Base-by-base conservation (phyloP, 2,113 vertebrate genomes). In the Channa argus region DNA sequence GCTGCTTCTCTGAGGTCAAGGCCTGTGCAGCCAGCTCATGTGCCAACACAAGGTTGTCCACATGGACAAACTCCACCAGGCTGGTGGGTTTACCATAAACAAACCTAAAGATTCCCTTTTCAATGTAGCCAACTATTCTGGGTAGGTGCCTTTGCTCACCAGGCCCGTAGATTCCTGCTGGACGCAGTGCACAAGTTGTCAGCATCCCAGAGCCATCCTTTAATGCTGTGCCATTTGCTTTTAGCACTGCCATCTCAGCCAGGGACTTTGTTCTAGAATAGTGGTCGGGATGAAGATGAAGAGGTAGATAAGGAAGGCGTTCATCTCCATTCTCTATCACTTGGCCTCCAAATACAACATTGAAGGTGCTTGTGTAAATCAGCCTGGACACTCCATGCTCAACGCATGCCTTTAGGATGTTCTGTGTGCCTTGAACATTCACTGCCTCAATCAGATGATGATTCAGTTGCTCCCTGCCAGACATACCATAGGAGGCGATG, bases 81-180 rank as follows among this genome's bases (percentile, higher is more conserved):
- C 95, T 97, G 43, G 68, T 67, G 8, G 95, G 93, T 47, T 96
- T 93, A 3, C 97, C 97, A 0, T 96, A 98, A 5, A 98, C 94
- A 79, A 97, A 99, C 62, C 71, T 88, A 73, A 99, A 99, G 54
- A 98, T 89, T 0, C 98, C 97, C 8, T 71, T 95, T 85, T 98
- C 95, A 0, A 98, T 85, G 82, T 97, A 98, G 77, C 90, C 79
- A n/a, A 98, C 96, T 33, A 99, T 92, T 72, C 98, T 95, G 4
- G 97, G 97, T n/a, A 99, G 94, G 67, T 99, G 97, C 34, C 97
- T 95, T 83, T 96, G 96, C 36, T 99, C 98, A 11, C 97, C 97
- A 0, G 96, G 96, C 2, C 97, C 97, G 0, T 98, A 99, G 90
- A 99, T 99, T 0, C 98, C 97, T 0, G 98, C 97, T 0, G 97